A percentile compares a stretch with the other conserved stretches of the same genome.
These are phyloP conservation scores for Xestia ashworthii DNA, from an alignment of 2,888 invertebrate genomes.

Conservation along the genomic window DNA sequence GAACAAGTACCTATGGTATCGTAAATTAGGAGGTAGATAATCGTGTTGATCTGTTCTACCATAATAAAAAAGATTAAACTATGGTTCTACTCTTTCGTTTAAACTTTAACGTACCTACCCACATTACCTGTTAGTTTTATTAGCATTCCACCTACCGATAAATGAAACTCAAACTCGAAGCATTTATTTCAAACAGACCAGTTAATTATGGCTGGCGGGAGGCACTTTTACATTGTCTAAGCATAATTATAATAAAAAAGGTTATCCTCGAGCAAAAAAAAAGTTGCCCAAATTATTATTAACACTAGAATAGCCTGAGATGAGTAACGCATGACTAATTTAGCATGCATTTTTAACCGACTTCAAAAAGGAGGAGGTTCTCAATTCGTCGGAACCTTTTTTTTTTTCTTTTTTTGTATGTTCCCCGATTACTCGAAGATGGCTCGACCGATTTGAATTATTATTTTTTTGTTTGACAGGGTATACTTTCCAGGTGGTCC, in stretches of 20 bases:
- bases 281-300: no score
- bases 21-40: background rate
- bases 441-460: no score
- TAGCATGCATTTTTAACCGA: background rate
- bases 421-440: no score
- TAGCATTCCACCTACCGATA: background rate
- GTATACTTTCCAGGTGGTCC: no score
- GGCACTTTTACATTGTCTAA: background rate
- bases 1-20: no score
- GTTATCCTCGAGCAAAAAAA: background rate
- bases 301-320: background rate
- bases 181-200: background rate
- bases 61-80: no score
- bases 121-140: background rate
- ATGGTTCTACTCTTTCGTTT: background rate
- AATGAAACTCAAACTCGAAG: background rate
- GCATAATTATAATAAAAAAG: background rate
- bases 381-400: no score
- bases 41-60: background rate
- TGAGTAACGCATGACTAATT: background rate
- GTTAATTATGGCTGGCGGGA: background rate
- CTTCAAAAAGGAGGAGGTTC: no score
- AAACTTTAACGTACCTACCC: background rate
- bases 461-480: no score
- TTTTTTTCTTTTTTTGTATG: no score